Percentiles rank a stretch among this genome's conserved stretches.
Evolutionary conservation across 2,113 vertebrate genomes (phyloP).

Genomic region (Tetrao urogallus): DNA sequence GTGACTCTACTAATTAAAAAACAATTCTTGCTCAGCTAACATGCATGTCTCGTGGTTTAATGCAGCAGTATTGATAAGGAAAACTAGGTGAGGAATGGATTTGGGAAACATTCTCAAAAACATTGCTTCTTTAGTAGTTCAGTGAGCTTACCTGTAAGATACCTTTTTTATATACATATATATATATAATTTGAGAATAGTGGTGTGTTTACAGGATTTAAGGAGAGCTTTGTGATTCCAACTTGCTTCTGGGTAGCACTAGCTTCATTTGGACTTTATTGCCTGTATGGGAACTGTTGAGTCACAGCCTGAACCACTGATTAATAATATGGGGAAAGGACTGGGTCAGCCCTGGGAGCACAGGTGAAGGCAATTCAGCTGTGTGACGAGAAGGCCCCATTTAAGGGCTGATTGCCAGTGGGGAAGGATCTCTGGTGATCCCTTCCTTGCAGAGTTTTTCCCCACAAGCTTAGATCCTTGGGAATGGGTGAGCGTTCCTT

Average conservation of each 20-base stretch:
- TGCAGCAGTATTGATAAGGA: background rate
- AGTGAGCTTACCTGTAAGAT: background rate
- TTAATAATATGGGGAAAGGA: no score
- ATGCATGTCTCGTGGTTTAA: background rate
- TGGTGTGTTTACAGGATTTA: background rate
- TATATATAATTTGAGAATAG: background rate
- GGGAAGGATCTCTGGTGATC: no score
- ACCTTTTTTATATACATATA: background rate
- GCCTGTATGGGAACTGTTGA: background rate
- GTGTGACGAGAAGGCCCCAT: no score
- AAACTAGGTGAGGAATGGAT: background rate
- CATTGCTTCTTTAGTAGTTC: background rate
- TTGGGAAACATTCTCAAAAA: background rate
- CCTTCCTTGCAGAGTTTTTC: no score
- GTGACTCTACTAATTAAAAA: background rate
- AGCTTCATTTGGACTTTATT: background rate
- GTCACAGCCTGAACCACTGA: no score
- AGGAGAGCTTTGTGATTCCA: background rate
- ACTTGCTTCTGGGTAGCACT: background rate
- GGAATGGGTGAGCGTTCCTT: no score
- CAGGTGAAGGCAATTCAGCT: no score
- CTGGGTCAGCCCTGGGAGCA: no score
- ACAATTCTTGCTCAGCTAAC: background rate
- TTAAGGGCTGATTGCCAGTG: no score
- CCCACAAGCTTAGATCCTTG: no score